phyloP scores from a whole-genome alignment of 2,113 vertebrate species.

The Taxidea taxus region DNA sequence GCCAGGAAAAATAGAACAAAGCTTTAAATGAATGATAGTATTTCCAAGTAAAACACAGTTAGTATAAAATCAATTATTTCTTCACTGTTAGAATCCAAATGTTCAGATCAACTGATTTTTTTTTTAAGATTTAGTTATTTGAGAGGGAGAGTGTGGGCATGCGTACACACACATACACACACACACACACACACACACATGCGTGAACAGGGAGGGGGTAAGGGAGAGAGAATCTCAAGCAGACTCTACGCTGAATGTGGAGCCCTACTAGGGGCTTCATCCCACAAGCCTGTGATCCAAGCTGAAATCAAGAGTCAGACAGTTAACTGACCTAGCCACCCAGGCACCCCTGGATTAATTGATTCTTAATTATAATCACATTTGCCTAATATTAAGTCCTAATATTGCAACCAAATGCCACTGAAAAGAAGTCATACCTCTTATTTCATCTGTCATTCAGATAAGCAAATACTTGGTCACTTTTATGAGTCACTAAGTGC shows the following conservation, averaged over 20 bases:
- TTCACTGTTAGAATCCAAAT: neutral
- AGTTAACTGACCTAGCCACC: neutral
- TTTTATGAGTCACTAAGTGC: neutral
- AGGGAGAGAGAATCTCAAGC: neutral
- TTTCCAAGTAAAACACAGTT: neutral
- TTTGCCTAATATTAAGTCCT: neutral
- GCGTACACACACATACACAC: neutral
- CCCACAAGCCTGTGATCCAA: neutral
- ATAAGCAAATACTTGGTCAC: neutral
- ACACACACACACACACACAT: too few species aligned
- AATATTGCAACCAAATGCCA: neutral
- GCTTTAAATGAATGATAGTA: neutral
- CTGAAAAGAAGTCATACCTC: neutral
- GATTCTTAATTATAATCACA: neutral
- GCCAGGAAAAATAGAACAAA: neutral
- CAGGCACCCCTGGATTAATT: neutral
- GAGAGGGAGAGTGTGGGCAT: accelerated
- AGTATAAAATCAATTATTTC: neutral
- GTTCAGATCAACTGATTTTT: neutral
- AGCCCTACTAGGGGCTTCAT: neutral
- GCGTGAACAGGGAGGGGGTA: neutral
- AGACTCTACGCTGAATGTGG: neutral
- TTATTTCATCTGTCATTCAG: neutral
- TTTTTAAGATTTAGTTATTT: neutral
- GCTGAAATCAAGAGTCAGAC: neutral